Evolutionary conservation across 2,888 invertebrate genomes (phyloP), one percentile per base, ranked within the genome.

Genomic region (Synanthedon vespiformis): DNA sequence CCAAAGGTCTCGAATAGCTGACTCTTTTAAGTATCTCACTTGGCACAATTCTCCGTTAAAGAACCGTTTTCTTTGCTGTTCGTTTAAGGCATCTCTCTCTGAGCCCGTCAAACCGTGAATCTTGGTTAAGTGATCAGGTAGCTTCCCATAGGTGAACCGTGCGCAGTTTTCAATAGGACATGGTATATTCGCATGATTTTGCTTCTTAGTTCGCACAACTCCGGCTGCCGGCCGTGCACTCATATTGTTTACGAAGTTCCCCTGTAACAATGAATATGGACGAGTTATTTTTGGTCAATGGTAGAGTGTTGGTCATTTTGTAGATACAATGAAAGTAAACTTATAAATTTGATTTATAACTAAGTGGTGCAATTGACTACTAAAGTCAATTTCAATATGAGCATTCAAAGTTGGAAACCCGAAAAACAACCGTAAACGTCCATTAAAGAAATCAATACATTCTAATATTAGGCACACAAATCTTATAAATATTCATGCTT

Each of bases 11-110:
- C 85, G 67, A n/a, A 88, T 88, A 0, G 88, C 88, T 3, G 88
- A 78, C 68, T 88, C 88, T 58, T 88, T 88, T 2, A 88, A 70
- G 56, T 80, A 88, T 11, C 85, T 67, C 0, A 88, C 88, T 75
- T 88, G 88, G 54, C 88, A 88, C 0, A 88, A 73, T 67, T 88
- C 88, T n/a, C 88, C 88, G 56, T 88, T 88, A 58, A 88, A 88
- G 65, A 88, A 88, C 14, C 88, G 64, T 59, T 88, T 88, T 40
- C 88, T 67, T 58, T 88, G 88, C 58, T 86, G 88, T 59, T 88
- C 88, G 57, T 88, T 88, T 12, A 88, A 77, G 0, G 83, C 65
- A 49, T 88, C 88, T 59, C 88, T 70, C 58, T 88, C 88, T 8
- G 87, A 76, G 11, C 88, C 88, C 0, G 81, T 87, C 8, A 88